A percentile compares a stretch with the other conserved stretches of the same genome.
Conservation (phyloP, 2,888 invertebrate species). For the Zele albiditarsus region DNA sequence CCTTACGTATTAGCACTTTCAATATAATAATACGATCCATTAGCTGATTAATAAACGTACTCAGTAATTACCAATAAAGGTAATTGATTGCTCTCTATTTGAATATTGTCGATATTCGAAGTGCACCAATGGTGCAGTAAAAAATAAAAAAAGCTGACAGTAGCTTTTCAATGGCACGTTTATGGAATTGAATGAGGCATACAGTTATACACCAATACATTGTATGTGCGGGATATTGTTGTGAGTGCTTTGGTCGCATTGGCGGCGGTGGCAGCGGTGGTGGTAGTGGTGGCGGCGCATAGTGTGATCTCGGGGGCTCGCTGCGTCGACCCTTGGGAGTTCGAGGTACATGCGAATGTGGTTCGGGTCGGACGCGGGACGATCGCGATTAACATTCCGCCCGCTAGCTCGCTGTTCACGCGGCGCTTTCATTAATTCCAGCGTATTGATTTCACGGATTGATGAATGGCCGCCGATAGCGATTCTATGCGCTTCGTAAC, state of each 20-base stretch:
- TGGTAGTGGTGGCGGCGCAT: not conserved
- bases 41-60: conserved; percentile 14
- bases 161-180: not conserved
- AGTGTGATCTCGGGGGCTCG: conserved; percentile 45
- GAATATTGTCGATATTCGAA: not conserved
- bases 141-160: not conserved
- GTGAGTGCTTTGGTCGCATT: conserved; percentile 51
- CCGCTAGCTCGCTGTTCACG: conserved; percentile 72
- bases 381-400: conserved; percentile 73
- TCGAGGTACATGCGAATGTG: conserved; percentile 65
- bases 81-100: not conserved
- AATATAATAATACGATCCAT: conserved; percentile 4
- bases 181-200: not conserved
- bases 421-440: conserved; percentile 74
- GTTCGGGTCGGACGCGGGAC: conserved; percentile 67
- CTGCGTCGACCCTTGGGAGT: conserved; percentile 65
- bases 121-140: not conserved
- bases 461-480: conserved; percentile 73
- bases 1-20: not conserved
- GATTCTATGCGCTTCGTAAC: conserved; percentile 68
- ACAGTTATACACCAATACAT: conserved; percentile 24
- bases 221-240: conserved; percentile 58
- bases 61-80: not conserved
- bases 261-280: conserved; percentile 36
- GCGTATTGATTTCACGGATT: conserved; percentile 73